These are phyloP conservation scores for Falcunculus frontatus DNA, from an alignment of 2,113 vertebrate species.

Conservation along the genomic window DNA sequence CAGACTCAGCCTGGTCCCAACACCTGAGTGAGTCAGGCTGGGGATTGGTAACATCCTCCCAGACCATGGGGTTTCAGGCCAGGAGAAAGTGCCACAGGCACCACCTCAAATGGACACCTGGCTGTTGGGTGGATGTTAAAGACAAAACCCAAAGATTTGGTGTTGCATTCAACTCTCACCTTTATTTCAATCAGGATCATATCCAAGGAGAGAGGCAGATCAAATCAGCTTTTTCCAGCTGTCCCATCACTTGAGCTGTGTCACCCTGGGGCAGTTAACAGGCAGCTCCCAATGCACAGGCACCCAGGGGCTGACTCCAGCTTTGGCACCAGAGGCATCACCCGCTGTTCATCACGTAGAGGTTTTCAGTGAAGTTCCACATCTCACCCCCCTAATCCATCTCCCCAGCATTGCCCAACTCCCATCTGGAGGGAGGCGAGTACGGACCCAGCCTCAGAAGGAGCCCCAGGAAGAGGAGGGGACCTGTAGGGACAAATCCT, in stretches of 20 bases:
- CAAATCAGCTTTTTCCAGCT: neutral
- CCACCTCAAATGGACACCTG: neutral
- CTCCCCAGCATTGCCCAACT: neutral
- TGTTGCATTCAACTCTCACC: neutral
- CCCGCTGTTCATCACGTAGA: neutral
- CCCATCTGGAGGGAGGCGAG: neutral
- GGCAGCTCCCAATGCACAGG: neutral
- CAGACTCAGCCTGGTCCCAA: neutral
- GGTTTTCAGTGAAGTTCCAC: neutral
- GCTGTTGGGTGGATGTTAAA: neutral
- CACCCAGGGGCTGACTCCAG: neutral
- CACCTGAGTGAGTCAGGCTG: neutral
- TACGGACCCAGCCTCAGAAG: neutral
- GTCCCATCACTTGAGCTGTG: neutral
- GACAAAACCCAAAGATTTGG: neutral
- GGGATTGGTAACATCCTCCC: neutral
- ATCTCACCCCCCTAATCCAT: neutral
- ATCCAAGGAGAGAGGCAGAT: neutral
- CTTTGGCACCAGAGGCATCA: neutral
- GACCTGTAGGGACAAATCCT: constrained; percentile 25
- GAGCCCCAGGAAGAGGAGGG: neutral
- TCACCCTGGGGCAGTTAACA: fast-evolving
- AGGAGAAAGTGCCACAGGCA: neutral
- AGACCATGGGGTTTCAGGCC: neutral
- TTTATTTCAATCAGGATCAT: neutral